These are phyloP conservation scores for Drosophila kuntzei DNA, from an alignment of 2,888 invertebrate genomes.

Conservation along the genomic window DNA sequence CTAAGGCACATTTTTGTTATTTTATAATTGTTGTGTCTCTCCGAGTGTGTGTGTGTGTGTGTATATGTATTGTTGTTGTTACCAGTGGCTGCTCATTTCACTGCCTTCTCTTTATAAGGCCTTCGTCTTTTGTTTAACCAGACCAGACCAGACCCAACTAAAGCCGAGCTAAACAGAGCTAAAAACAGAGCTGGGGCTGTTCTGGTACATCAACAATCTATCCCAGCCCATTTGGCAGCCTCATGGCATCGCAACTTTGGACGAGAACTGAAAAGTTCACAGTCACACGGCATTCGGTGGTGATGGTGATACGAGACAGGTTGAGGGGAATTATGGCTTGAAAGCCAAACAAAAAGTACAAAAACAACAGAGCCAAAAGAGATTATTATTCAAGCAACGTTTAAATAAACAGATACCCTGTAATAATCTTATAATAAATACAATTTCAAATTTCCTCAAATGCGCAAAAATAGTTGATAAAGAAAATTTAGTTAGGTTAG, in stretches of 20 bases:
- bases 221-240: constrained; percentile 20
- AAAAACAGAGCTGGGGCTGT: not conserved
- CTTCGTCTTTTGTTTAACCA: constrained; percentile 66
- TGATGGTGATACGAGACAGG: not conserved
- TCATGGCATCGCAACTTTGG: constrained; percentile 26
- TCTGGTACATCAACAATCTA: constrained; percentile 30
- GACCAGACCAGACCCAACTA: constrained; percentile 33
- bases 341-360: constrained; percentile 37
- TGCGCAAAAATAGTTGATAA: not conserved
- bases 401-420: not conserved
- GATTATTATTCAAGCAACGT: not conserved
- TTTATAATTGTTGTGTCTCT: constrained; percentile 67
- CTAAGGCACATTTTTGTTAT: constrained; percentile 69
- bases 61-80: constrained; percentile 18
- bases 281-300: constrained; percentile 15
- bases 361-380: constrained; percentile 10
- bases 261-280: constrained; percentile 36
- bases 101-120: constrained; percentile 57
- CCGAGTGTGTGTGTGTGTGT: constrained; percentile 7
- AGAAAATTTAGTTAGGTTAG: not conserved
- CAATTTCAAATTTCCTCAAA: not conserved
- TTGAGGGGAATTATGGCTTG: constrained; percentile 24
- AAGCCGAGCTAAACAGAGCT: not conserved
- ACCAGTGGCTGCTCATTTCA: constrained; percentile 59
- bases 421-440: not conserved